Evolutionary conservation across 2,888 invertebrate species (phyloP).

Genomic region (Andrena flavipes): DNA sequence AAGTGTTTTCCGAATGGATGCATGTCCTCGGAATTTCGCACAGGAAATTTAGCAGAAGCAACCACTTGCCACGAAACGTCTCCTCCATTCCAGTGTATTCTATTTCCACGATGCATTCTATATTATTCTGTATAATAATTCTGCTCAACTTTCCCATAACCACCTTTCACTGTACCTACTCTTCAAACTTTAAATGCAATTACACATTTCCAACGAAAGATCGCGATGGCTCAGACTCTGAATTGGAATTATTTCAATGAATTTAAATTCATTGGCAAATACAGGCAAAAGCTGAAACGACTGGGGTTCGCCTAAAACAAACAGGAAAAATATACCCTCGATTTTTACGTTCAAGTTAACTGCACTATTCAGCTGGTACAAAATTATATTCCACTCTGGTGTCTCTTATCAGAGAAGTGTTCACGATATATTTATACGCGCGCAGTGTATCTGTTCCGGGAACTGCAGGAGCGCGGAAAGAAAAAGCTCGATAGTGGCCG

Average conservation of each 20-base stretch:
- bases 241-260: neutral
- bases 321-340: neutral
- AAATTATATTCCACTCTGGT: neutral
- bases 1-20: slow-evolving; percentile 78
- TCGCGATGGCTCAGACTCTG: no score
- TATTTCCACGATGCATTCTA: neutral
- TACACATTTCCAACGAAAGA: no score
- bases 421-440: slow-evolving; percentile 8
- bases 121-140: no score
- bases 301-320: no score
- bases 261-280: neutral
- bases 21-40: slow-evolving; percentile 51
- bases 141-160: no score
- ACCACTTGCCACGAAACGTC: slow-evolving; percentile 24
- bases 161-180: no score
- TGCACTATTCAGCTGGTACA: neutral
- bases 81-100: neutral
- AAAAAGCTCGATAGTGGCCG: slow-evolving; percentile 24
- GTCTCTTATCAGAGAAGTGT: neutral
- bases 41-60: slow-evolving; percentile 43
- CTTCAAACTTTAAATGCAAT: no score
- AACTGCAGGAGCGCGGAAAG: neutral
- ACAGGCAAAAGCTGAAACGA: no score
- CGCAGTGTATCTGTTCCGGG: neutral
- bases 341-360: neutral